Evolutionary conservation across 35 echinoderm and acorn worm genomes (phyloP).

Genomic region (Apostichopus parvimensis): DNA sequence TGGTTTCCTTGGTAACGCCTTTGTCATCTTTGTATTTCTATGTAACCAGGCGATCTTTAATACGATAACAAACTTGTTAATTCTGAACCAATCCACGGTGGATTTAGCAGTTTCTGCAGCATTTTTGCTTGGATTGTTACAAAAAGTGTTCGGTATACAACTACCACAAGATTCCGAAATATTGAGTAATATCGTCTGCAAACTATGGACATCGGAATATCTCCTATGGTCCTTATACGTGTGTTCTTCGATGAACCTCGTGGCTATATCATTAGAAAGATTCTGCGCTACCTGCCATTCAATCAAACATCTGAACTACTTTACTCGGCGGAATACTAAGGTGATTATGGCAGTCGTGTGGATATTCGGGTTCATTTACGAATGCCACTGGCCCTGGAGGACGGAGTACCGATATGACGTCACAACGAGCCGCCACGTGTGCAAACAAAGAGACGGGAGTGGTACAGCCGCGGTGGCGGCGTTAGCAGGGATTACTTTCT

Average conservation of each 20-base stretch:
- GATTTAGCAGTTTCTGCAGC: constrained; percentile 25
- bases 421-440: neutral
- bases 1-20: constrained; percentile 32
- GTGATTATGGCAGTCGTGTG: constrained; percentile 55
- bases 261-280: constrained; percentile 75
- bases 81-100: constrained; percentile 45
- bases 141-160: neutral
- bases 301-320: constrained; percentile 55
- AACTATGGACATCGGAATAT: constrained; percentile 84
- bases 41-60: constrained; percentile 26
- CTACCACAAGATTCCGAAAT: neutral
- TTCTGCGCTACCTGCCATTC: constrained; percentile 80
- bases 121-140: constrained; percentile 18
- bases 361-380: constrained; percentile 72
- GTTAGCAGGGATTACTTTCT: constrained; percentile 69
- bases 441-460: neutral
- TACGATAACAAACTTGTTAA: constrained; percentile 45
- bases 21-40: constrained; percentile 33
- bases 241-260: constrained; percentile 76
- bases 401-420: neutral
- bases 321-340: constrained; percentile 43
- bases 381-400: constrained; percentile 67
- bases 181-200: constrained; percentile 54
- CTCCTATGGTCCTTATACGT: constrained; percentile 83
- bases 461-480: neutral